Percentiles rank a stretch among this genome's conserved stretches.
These are phyloP conservation scores for Cacatua alba DNA, from an alignment of 2,113 vertebrate species.

Conservation along the genomic window DNA sequence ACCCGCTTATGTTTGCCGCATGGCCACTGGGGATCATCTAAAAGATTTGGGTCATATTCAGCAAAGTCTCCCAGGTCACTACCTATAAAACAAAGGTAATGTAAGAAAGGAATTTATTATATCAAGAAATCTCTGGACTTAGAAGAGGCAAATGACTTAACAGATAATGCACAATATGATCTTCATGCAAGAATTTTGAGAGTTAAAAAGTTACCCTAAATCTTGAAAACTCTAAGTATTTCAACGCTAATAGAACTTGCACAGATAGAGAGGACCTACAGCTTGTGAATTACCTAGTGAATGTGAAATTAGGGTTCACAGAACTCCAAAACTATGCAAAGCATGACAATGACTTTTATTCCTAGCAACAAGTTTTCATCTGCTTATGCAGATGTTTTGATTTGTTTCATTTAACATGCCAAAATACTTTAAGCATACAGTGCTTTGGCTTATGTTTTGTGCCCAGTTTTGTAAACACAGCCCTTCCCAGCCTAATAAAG, in stretches of 20 bases:
- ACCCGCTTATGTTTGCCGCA: conserved; percentile 98
- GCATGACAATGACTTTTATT: neutral
- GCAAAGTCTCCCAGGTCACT: conserved; percentile 89
- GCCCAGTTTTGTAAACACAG: neutral
- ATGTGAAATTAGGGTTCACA: neutral
- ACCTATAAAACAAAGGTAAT: conserved; percentile 74
- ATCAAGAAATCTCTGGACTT: neutral
- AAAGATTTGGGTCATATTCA: conserved; percentile 95
- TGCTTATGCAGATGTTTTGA: conserved; percentile 4
- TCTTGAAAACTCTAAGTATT: neutral
- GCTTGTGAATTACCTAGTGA: neutral
- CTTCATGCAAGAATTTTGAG: neutral
- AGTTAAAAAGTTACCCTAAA: neutral
- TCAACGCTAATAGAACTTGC: neutral
- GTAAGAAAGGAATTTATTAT: neutral
- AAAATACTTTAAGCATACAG: neutral
- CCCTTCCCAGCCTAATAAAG: neutral
- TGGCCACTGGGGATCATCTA: conserved; percentile 99
- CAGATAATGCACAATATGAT: neutral
- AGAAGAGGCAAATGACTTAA: neutral
- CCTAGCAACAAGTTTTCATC: neutral
- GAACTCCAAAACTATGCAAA: neutral
- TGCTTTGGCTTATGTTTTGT: conserved; percentile 1
- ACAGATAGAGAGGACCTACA: neutral
- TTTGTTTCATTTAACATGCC: neutral